Base-by-base conservation (phyloP, 2,888 invertebrate genomes). In the Pimpla rufipes region DNA sequence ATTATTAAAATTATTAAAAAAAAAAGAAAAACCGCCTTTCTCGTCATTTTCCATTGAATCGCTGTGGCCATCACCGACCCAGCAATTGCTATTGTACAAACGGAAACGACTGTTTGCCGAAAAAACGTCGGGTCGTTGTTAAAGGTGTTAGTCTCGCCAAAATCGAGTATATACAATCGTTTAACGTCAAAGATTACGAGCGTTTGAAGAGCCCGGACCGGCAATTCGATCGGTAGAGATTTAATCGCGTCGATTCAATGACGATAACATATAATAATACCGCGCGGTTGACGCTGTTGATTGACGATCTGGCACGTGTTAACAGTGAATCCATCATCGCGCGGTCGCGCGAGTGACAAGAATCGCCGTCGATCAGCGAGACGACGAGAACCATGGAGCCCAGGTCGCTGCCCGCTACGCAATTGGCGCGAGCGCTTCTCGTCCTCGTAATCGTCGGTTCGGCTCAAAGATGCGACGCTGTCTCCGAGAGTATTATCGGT, bases 401-500 rank as follows among this genome's bases (percentile, higher is more conserved):
- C 85, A 86, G 84, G 83, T 83, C 81, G 85, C 77, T 85, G 79
- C 79, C 86, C 71, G 86, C 85, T 83, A 85, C 85, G 84, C 85
- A 83, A 86, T 83, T 90, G 81, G 86, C 87, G 71, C 84, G 89
- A 87, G 87, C 88, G 81, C 87, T 91, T 88, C 84, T 88, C 79
- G 85, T 90, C 71, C 85, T 90, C 23, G 85, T 88, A 74, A 83
- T 87, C 70, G 55, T 57, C 67, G 57, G 77, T 62, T 35, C 35
- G 18, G 71, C 84, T 50, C 85, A 82, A 59, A 88, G 76, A 50
- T 91, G 89, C 88, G 85, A 86, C 76, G 89, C 87, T 66, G 89
- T 88, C 68, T 90, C 91, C 79, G 92, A 92, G 82, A 92, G 90
- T 86, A 92, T 92, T 87, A 90, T 90, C 89, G 91, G 92, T 92